These are phyloP conservation scores for Gryon sp. DNA, from an alignment of 1,140 invertebrate species.

Conservation along the genomic window DNA sequence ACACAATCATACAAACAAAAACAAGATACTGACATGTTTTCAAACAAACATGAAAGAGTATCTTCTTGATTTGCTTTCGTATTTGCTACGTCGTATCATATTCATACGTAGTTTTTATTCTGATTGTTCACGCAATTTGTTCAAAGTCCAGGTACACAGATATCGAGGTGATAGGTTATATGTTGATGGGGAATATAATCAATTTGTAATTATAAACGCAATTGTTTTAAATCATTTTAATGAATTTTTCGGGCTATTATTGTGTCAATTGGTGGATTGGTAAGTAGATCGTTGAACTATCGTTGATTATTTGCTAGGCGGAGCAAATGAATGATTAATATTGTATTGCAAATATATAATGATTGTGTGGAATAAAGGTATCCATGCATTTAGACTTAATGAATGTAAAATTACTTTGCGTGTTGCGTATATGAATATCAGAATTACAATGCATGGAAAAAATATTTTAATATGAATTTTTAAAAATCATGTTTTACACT, in stretches of 20 bases:
- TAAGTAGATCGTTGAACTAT: conserved; percentile 61
- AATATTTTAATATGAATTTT: too few relatives aligned
- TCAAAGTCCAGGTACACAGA: conserved; percentile 55
- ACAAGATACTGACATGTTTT: too few relatives aligned
- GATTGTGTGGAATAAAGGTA: conserved; percentile 27
- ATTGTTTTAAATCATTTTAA: conserved; percentile 27
- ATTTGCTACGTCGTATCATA: conserved; percentile 20
- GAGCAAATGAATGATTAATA: conserved; percentile 35
- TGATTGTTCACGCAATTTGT: conserved; percentile 73
- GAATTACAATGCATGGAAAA: too few relatives aligned
- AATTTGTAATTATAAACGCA: conserved; percentile 35
- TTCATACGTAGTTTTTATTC: conserved; percentile 46
- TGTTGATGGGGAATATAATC: conserved; percentile 49
- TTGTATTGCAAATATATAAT: conserved; percentile 35
- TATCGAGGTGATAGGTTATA: conserved; percentile 57
- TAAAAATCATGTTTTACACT: too few relatives aligned
- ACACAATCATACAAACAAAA: too few relatives aligned
- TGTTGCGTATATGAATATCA: too few relatives aligned
- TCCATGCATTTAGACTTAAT: too few relatives aligned
- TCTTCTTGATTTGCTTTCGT: not conserved
- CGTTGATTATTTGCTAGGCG: conserved; percentile 58
- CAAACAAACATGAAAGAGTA: too few relatives aligned
- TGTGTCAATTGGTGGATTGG: conserved; percentile 10
- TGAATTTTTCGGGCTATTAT: too few relatives aligned
- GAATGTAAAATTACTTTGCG: too few relatives aligned